Conservation (phyloP, 2,113 vertebrate species). For the Albula goreensis region DNA sequence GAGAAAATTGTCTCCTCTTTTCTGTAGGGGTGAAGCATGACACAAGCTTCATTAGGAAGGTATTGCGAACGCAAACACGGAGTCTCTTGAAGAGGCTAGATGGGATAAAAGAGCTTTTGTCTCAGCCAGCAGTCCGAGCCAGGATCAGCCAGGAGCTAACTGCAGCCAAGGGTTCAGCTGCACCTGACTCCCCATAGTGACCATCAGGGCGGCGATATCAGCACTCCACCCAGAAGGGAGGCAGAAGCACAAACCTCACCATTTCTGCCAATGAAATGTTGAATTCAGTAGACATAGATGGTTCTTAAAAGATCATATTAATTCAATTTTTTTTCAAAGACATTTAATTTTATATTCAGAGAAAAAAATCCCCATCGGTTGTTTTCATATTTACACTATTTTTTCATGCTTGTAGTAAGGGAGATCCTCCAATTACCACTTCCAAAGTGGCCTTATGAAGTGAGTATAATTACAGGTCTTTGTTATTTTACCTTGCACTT, state of each 20-base stretch:
- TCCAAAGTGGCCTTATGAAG: conserved; percentile 44
- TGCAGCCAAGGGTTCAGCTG: neutral
- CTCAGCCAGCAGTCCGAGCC: conserved; percentile 65
- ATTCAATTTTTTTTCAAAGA: conserved; percentile 20
- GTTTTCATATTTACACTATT: conserved; percentile 15
- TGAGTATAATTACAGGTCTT: conserved; percentile 12
- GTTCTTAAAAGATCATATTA: conserved; percentile 12
- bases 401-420: conserved; percentile 28
- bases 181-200: neutral
- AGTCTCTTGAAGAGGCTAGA: conserved; percentile 67
- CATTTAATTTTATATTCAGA: conserved; percentile 21
- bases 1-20: conserved; percentile 61
- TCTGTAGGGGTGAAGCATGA: conserved; percentile 70
- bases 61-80: conserved; percentile 69
- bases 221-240: neutral
- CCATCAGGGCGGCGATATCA: neutral
- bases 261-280: neutral
- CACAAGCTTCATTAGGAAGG: conserved; percentile 68
- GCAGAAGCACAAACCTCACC: conserved; percentile 14
- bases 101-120: conserved; percentile 75
- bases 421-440: conserved; percentile 25
- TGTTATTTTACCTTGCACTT: conserved; percentile 31
- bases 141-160: conserved; percentile 73
- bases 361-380: neutral
- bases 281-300: conserved; percentile 9